Conservation (phyloP, 2,888 invertebrate species). For the Malthinus seriepunctatus region DNA sequence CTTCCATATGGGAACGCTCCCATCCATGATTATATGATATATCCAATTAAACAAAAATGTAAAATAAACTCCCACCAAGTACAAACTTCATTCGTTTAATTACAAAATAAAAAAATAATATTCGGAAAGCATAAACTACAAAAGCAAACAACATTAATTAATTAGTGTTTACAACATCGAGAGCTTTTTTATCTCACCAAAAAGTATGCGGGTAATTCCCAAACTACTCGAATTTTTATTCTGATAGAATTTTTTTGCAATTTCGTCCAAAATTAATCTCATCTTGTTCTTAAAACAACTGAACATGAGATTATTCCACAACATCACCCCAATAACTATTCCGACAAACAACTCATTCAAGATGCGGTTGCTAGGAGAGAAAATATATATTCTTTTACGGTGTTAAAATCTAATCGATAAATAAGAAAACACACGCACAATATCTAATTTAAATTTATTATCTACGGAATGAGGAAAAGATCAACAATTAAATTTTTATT, state of each 20-base stretch:
- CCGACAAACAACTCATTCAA: constrained; percentile 1
- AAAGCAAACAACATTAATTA: background rate
- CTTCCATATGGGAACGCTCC: no score
- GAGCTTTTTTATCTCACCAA: constrained; percentile 64
- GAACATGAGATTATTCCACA: background rate
- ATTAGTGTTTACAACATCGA: background rate
- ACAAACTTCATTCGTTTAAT: no score
- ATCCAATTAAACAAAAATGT: no score
- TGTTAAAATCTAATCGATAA: no score
- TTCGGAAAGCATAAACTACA: no score
- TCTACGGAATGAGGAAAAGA: no score
- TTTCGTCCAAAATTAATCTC: constrained; percentile 21
- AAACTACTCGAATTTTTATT: constrained; percentile 77
- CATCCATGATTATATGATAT: no score
- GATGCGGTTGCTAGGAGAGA: constrained; percentile 17
- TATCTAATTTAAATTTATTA: no score
- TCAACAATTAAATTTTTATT: no score
- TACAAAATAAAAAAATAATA: no score
- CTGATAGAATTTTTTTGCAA: constrained; percentile 62
- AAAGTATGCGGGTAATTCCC: constrained; percentile 76
- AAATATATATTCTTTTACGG: constrained; percentile 11
- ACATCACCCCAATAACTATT: constrained; percentile 20
- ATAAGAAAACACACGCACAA: no score
- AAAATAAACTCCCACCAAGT: no score
- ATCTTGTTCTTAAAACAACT: background rate